phyloP scores from a whole-genome alignment of 2,113 vertebrate genomes.

The Monopterus albus region DNA sequence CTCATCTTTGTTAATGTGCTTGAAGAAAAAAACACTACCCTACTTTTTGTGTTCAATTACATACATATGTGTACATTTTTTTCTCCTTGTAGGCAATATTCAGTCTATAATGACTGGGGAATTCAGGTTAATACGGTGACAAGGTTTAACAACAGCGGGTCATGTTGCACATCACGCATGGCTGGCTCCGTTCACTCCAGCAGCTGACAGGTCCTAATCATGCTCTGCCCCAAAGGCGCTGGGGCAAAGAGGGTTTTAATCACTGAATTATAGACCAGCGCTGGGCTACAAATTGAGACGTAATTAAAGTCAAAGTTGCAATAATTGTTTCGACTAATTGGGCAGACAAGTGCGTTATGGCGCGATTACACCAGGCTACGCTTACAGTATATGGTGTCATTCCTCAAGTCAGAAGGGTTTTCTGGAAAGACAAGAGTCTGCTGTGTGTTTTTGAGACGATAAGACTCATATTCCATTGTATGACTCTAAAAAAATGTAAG shows the following conservation, averaged over 20 bases:
- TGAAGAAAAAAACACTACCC: background rate
- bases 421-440: too few species aligned
- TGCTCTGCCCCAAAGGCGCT: conserved; percentile 93
- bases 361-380: conserved; percentile 53
- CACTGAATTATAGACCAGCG: conserved; percentile 88
- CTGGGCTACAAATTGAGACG: conserved; percentile 95
- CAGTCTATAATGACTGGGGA: conserved; percentile 92
- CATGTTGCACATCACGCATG: conserved; percentile 92
- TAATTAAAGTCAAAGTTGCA: conserved; percentile 96
- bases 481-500: too few species aligned
- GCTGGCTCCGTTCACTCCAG: conserved; percentile 87
- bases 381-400: conserved; percentile 48
- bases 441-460: too few species aligned
- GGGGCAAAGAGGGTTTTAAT: conserved; percentile 92
- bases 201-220: conserved; percentile 98
- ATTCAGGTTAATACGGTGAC: conserved; percentile 99
- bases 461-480: too few species aligned
- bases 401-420: conserved; percentile 30
- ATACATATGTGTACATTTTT: conserved; percentile 77
- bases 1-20: conserved; percentile 64
- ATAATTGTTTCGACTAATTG: conserved; percentile 97
- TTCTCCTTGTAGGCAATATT: conserved; percentile 76
- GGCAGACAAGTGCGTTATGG: conserved; percentile 65
- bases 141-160: conserved; percentile 97
- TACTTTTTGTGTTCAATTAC: conserved; percentile 81